Base-by-base conservation (phyloP, 1,140 invertebrate species). In the Ylistrum balloti region DNA sequence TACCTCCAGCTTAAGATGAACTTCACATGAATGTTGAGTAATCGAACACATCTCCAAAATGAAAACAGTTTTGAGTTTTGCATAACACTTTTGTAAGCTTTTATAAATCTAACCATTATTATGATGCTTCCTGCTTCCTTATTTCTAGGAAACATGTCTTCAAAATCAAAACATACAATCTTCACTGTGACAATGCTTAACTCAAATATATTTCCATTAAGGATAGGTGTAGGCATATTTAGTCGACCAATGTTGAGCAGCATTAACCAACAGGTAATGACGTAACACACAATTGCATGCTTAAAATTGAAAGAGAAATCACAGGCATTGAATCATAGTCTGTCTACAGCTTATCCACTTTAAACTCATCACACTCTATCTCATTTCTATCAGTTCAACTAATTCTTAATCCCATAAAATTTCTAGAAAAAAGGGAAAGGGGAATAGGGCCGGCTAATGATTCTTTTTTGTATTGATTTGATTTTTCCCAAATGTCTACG, bases 211-310 rank as follows among this genome's bases (percentile, higher is more conserved):
- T 74, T 74, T 74, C 56, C 56, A 74, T 74, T 45, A 74, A 0
- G n/a, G 56, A 28, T 74, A 0, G 9, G 56, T 74, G 17, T 38
- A 13, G 35, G 35, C 35, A 38, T 38, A 38, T 38, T 38, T 0
- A 28, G 22, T 74, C 28, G 11, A 45, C 41, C 10, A 45, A 0
- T 45, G 41, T 28, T 28, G 56, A 74, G 56, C 56, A 74, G 56
- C 56, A 74, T 74, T 74, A 74, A 74, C 56, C n/a, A 9, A 74
- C 56, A 74, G n/a, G 56, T n/a, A 5, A 28, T 74, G n/a, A 74
- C 56, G 56, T 74, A 74, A 74, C 56, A 74, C 56, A 74, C 56
- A 74, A 74, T 28, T 74, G 56, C 56, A 74, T 74, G 56, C 56
- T 74, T 74, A 74, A 74, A 11, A 74, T 74, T 74, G 56, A 74